Evolutionary conservation across 2,888 invertebrate species (phyloP), one percentile per base, ranked within the genome.

Genomic region (Phragmatobia fuliginosa): DNA sequence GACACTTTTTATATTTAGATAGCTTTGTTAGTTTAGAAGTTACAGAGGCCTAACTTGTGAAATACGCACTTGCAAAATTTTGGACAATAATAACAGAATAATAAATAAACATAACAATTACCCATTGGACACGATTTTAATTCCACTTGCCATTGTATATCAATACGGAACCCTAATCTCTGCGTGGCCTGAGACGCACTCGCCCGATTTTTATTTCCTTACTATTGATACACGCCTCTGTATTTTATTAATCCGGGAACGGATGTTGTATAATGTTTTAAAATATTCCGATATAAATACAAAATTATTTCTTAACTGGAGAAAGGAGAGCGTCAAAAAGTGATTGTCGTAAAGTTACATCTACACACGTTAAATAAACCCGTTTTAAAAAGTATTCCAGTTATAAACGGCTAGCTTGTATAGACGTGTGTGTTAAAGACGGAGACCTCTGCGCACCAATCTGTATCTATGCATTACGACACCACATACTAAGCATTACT

Each of bases 301-400:
- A 59, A 68, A 65, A 68, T 68, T 74, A 75, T 70, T 72, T 61
- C 25, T 68, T 69, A 62, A 67, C 45, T 60, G 64, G 82, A 81
- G 83, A 83, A 83, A 82, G 82, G 83, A 80, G 78, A 74, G 52
- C 77, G 74, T 73, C 66, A 63, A 73, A 61, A 83, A 82, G 78
- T 77, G 78, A 78, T 74, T 72, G 80, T 72, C 72, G 64, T 75
- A 70, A 73, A 71, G 66, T 71, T 58, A 72, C 70, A 78, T 78
- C 67, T 74, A 74, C 25, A 78, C 71, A 80, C 73, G 66, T 75
- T 64, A 72, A 75, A 74, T 74, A 71, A 84, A 85, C 85, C 78
- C 59, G 84, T 83, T 83, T 82, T 74, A 75, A 79, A 81, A 83
- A 78, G 77, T 81, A 80, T 75, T 79, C 81, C 75, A 78, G 84